Percentiles rank a stretch among this genome's conserved stretches.
Evolutionary conservation across 1,140 invertebrate species (phyloP).

Genomic region (Euschistus heros): DNA sequence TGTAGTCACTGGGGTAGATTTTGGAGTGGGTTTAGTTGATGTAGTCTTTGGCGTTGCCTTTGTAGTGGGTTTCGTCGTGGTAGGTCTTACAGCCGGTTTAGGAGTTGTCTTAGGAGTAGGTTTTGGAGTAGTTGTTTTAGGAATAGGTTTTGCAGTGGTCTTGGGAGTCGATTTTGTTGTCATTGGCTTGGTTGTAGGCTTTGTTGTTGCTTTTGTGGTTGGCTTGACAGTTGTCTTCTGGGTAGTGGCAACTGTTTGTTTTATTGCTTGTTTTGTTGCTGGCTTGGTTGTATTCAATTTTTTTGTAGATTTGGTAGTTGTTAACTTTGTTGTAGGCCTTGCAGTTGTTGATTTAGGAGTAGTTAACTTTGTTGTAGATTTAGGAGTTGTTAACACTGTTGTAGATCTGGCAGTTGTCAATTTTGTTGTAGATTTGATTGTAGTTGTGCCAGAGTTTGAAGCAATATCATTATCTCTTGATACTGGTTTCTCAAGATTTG

Average conservation of each 20-base stretch:
- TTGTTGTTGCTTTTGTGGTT: slow-evolving; percentile 21
- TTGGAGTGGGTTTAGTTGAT: slow-evolving; percentile 18
- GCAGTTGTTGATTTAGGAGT: slow-evolving; percentile 14
- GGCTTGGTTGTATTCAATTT: slow-evolving; percentile 4
- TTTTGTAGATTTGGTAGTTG: slow-evolving; percentile 21
- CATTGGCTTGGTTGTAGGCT: slow-evolving; percentile 18
- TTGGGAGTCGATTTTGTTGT: slow-evolving; percentile 15
- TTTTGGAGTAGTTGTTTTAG: slow-evolving; percentile 16
- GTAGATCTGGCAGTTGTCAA: slow-evolving; percentile 18
- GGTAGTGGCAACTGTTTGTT: background rate
- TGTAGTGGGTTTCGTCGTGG: slow-evolving; percentile 8
- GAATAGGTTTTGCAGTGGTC: slow-evolving; percentile 17
- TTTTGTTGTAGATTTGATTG: slow-evolving; percentile 15
- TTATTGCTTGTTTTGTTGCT: background rate
- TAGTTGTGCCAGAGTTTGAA: background rate
- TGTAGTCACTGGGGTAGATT: slow-evolving; percentile 4
- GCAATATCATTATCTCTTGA: no score
- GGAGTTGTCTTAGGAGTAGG: slow-evolving; percentile 14
- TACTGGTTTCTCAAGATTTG: no score
- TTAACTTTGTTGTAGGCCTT: slow-evolving; percentile 21
- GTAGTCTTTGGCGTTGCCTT: background rate
- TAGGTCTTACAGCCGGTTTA: slow-evolving; percentile 12
- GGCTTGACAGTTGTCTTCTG: background rate
- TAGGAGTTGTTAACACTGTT: slow-evolving; percentile 20
- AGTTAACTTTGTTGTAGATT: slow-evolving; percentile 16